Percentiles rank a stretch among this genome's conserved stretches.
phyloP scores from a whole-genome alignment of 2,113 vertebrate genomes.

The Alectura lathami region DNA sequence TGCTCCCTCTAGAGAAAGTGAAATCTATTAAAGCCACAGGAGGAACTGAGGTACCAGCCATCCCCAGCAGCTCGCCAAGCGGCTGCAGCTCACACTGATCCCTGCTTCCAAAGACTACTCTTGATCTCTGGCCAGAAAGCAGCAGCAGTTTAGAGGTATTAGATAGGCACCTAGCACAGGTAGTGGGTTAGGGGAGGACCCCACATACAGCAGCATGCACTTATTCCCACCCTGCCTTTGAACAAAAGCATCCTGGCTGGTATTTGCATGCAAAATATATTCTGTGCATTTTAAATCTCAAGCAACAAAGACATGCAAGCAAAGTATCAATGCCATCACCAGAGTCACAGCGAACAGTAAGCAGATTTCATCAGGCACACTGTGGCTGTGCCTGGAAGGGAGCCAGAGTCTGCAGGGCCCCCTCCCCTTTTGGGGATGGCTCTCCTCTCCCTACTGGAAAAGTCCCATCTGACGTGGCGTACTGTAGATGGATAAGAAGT shows the following conservation, averaged over 20 bases:
- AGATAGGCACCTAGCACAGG: neutral
- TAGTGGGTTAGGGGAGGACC: conserved; percentile 27
- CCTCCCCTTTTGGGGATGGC: conserved; percentile 71
- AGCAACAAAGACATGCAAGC: conserved; percentile 69
- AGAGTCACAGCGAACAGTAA: conserved; percentile 67
- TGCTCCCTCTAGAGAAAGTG: neutral
- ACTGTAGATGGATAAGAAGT: conserved; percentile 88
- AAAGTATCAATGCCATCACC: conserved; percentile 54
- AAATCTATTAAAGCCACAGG: neutral
- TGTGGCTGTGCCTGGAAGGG: conserved; percentile 70
- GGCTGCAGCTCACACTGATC: neutral
- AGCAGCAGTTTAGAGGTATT: conserved; percentile 6
- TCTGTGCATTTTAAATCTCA: conserved; percentile 41
- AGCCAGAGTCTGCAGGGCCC: conserved; percentile 60
- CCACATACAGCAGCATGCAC: conserved; percentile 72
- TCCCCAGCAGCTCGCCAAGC: neutral
- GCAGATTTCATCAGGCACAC: conserved; percentile 59
- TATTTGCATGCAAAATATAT: conserved; percentile 55
- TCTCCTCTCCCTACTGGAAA: conserved; percentile 81
- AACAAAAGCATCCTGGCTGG: neutral
- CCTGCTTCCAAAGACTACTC: neutral
- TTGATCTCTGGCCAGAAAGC: conserved; percentile 31
- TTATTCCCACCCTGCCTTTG: neutral
- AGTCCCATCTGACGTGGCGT: conserved; percentile 81
- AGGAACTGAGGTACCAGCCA: neutral